Evolutionary conservation across 2,888 invertebrate species (phyloP), one percentile per base, ranked within the genome.

Genomic region (Scaptomyza caliginosa): DNA sequence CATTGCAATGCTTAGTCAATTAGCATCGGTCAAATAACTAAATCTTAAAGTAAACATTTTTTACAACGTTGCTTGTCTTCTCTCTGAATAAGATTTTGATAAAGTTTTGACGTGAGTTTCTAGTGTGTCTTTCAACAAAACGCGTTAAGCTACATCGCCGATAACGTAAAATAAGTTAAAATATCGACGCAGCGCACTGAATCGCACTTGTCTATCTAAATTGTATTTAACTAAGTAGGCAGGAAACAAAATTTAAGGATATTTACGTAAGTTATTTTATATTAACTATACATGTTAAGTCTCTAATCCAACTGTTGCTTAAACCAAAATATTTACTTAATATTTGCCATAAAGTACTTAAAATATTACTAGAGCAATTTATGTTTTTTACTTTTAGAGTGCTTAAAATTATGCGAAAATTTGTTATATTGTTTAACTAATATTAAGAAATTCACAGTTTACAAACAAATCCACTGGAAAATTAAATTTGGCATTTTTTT

Each of bases 41-140:
- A 21, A 19, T 19, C 54, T 43, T 3, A 21, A 21, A 24, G 10
- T 17, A 30, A 51, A 16, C 16, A 2, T 11, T 34, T 24, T 55
- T 23, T 56, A 1, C 13, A 1, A n/a, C n/a, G 10, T 19, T 49
- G 52, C 51, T 54, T 45, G 64, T 57, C 36, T 13, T 28, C 50
- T 52, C 59, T 63, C 71, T 79, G 48, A 16, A 68, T 56, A 60
- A 67, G 46, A 71, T 74, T 59, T 57, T 11, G 24, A 65, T 54
- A 24, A 23, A 45, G 23, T 39, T 65, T 66, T 68, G 28, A 23
- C 30, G 52, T 39, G 52, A 65, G 40, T 57, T 56, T 46, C 28
- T 38, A 17, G 34, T 24, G 51, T 39, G 28, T 17, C 51, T 62
- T 39, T n/a, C 13, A 7, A 32, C 23, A 19, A 34, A 51, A 55